Evolutionary conservation across 2,113 vertebrate genomes (phyloP).

Genomic region (Bos indicus): DNA sequence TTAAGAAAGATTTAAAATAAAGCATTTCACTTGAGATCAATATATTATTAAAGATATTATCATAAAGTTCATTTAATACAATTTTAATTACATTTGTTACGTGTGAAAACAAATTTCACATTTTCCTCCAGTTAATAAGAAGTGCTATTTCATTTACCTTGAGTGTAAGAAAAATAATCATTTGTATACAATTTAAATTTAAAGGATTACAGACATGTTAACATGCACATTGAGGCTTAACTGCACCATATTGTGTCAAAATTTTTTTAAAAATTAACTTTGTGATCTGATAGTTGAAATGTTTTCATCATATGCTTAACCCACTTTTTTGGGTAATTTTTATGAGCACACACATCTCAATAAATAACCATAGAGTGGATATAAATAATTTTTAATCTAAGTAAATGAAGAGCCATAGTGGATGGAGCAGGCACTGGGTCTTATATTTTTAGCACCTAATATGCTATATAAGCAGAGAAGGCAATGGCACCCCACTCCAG

Average conservation of each 20-base stretch:
- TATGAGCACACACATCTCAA: background rate
- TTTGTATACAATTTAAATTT: conserved; percentile 8
- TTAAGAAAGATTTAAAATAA: conserved; percentile 44
- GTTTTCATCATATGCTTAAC: background rate
- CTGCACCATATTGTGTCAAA: background rate
- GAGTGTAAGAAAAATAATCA: conserved; percentile 17
- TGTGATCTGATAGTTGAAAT: background rate
- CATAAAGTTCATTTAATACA: conserved; percentile 47
- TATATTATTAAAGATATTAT: conserved; percentile 65
- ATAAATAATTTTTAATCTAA: background rate
- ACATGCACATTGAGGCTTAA: background rate
- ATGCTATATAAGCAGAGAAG: too few species aligned
- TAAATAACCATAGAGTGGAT: background rate
- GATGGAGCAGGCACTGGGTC: background rate
- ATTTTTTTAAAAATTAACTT: background rate
- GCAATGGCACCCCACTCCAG: too few species aligned
- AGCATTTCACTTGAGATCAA: conserved; percentile 60
- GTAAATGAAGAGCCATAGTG: background rate
- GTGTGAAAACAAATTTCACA: conserved; percentile 45
- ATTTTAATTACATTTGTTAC: conserved; percentile 59
- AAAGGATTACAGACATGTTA: background rate
- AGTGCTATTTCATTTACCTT: background rate
- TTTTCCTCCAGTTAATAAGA: conserved; percentile 21
- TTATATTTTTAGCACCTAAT: background rate
- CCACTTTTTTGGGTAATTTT: background rate